Evolutionary conservation across 2,888 invertebrate species (phyloP).

Genomic region (Agonum fuliginosum): DNA sequence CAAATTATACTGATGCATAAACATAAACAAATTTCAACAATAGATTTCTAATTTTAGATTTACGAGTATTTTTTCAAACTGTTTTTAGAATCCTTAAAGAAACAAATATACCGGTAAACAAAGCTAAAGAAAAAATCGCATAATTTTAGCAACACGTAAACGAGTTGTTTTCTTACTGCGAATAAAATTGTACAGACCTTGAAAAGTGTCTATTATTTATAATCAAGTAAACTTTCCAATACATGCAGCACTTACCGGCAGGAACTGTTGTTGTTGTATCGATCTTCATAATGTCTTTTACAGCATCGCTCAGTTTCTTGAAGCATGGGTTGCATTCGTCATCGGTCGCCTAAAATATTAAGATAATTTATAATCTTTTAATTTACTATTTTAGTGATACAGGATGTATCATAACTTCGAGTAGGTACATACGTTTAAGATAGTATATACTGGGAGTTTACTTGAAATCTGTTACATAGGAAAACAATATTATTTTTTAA

Average conservation of each 20-base stretch:
- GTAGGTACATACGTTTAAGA: no score
- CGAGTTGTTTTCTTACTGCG: not conserved
- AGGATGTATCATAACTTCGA: no score
- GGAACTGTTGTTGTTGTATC: slow-evolving; percentile 68
- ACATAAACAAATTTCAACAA: no score
- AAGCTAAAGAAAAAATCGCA: slow-evolving; percentile 1
- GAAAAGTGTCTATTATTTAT: slow-evolving; percentile 29
- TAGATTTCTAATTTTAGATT: no score
- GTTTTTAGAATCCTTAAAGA: no score
- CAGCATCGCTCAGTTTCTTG: slow-evolving; percentile 69
- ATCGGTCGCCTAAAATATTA: slow-evolving; percentile 68
- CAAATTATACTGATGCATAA: no score
- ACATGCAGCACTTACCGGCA: slow-evolving; percentile 65
- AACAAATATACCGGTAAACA: not conserved
- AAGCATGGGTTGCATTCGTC: slow-evolving; percentile 71
- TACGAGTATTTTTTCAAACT: no score
- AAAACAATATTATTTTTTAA: no score
- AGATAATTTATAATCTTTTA: slow-evolving; percentile 9
- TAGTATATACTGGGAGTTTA: no score
- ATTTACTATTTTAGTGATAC: no score
- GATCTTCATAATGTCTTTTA: slow-evolving; percentile 70
- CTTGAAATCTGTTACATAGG: no score
- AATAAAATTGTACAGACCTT: slow-evolving; percentile 34
- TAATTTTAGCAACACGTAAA: not conserved
- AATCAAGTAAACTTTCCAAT: slow-evolving; percentile 21